Percentiles rank a stretch among this genome's conserved stretches.
These are phyloP conservation scores for Zalophus californianus DNA, from an alignment of 2,797 vertebrate genomes.

Conservation along the genomic window DNA sequence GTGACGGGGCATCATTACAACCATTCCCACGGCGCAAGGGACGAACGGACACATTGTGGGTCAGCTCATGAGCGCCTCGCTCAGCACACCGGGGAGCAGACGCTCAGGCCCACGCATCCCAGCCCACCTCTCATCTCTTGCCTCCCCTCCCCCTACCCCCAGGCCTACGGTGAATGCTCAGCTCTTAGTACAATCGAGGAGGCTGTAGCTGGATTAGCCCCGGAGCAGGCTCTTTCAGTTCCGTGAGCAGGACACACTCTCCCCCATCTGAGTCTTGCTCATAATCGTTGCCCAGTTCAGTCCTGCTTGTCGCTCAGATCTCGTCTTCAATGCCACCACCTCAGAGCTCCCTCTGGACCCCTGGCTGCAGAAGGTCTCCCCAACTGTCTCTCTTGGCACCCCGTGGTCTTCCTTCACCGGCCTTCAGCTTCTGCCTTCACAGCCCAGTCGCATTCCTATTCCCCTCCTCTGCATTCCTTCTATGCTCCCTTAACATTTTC, in stretches of 20 bases:
- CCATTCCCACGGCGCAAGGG: fast-evolving
- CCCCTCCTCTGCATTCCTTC: background rate
- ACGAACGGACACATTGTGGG: background rate
- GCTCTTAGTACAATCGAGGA: background rate
- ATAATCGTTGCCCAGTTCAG: fast-evolving
- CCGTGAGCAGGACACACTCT: fast-evolving
- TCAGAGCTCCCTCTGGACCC: background rate
- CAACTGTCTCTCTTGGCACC: fast-evolving
- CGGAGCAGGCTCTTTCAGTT: background rate
- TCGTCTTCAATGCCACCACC: fast-evolving
- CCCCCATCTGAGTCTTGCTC: background rate
- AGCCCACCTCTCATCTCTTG: background rate
- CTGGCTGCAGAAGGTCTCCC: background rate
- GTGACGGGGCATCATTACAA: fast-evolving
- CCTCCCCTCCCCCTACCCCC: fast-evolving
- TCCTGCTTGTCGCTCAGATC: background rate
- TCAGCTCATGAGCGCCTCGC: too few species aligned
- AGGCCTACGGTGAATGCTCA: background rate
- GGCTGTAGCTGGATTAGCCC: fast-evolving
- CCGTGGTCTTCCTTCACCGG: too few species aligned
- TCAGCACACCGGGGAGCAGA: background rate
- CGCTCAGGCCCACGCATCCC: too few species aligned
- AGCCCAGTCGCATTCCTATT: too few species aligned
- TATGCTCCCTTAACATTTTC: background rate
- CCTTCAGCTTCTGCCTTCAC: background rate